These are phyloP conservation scores for Phymastichus coffea DNA, from an alignment of 1,140 invertebrate species.

Conservation along the genomic window DNA sequence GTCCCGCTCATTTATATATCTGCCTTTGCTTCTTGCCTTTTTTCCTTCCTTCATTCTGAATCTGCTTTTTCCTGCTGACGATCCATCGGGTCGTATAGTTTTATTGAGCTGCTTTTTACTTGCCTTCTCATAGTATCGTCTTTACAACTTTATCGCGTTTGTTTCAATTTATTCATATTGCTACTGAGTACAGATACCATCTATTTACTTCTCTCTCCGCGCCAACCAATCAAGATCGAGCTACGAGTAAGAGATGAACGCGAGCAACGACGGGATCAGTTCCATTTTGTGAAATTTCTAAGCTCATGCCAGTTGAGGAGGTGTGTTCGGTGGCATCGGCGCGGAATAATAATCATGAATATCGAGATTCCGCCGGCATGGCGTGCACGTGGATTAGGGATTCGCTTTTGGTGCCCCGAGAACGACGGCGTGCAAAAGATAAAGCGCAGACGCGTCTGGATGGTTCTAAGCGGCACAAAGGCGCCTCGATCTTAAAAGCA, in stretches of 20 bases:
- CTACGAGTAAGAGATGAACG: too few species aligned
- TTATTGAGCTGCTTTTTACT: slow-evolving; percentile 8
- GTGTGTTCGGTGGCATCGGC: too few species aligned
- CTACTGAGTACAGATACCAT: too few species aligned
- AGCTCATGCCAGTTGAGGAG: too few species aligned
- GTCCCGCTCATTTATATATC: too few species aligned
- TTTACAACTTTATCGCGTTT: slow-evolving; percentile 20
- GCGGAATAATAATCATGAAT: background rate
- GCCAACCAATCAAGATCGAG: too few species aligned
- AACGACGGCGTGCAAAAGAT: background rate
- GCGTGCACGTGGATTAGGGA: background rate
- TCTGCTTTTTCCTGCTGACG: background rate
- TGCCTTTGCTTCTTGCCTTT: background rate
- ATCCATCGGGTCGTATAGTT: background rate
- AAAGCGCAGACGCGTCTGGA: slow-evolving; percentile 10
- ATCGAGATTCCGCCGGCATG: background rate
- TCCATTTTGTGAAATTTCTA: too few species aligned
- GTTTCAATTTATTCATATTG: slow-evolving; percentile 6
- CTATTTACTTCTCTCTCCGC: too few species aligned
- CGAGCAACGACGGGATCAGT: too few species aligned
- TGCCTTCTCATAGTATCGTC: background rate
- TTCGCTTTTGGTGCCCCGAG: background rate
- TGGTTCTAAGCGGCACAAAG: background rate
- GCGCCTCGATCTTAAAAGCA: slow-evolving; percentile 12
- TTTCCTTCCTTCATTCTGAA: slow-evolving; percentile 8